Evolutionary conservation across 35 echinoderm and acorn worm genomes (phyloP).

Genomic region (Holothuria glaberrima): DNA sequence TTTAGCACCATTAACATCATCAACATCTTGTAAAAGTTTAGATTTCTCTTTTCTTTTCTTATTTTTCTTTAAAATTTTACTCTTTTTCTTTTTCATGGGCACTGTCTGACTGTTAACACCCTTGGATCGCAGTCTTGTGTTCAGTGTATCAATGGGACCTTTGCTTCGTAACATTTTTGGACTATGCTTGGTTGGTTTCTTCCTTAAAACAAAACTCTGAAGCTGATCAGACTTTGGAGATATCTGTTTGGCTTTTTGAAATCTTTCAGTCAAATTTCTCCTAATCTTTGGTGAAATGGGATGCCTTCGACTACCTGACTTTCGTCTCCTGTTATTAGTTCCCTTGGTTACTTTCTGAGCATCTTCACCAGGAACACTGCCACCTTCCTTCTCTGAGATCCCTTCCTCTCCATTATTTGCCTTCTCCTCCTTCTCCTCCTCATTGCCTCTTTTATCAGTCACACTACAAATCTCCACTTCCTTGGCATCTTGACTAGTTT

Average conservation of each 20-base stretch:
- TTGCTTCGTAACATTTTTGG: conserved; percentile 29
- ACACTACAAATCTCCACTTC: background rate
- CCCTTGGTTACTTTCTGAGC: background rate
- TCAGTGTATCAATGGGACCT: background rate
- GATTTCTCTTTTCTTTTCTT: background rate
- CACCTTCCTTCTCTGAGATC: background rate
- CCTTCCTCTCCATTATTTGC: background rate
- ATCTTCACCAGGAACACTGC: conserved; percentile 1
- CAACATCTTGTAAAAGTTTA: background rate
- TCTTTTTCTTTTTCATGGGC: background rate
- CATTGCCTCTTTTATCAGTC: background rate
- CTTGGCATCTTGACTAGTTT: background rate
- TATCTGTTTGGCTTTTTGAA: conserved; percentile 13
- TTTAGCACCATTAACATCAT: background rate
- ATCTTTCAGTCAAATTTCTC: conserved; percentile 42
- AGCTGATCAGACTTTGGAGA: conserved; percentile 5
- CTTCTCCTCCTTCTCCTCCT: conserved; percentile 23
- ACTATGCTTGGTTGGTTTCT: background rate
- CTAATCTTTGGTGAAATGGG: conserved; percentile 30
- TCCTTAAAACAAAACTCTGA: background rate
- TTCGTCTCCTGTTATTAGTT: background rate
- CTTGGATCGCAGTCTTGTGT: conserved; percentile 47
- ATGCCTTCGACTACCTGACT: background rate
- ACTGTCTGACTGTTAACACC: background rate
- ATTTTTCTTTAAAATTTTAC: background rate